Evolutionary conservation across 2,113 vertebrate genomes (phyloP), one percentile per base, ranked within the genome.

Genomic region (Columbina picui): DNA sequence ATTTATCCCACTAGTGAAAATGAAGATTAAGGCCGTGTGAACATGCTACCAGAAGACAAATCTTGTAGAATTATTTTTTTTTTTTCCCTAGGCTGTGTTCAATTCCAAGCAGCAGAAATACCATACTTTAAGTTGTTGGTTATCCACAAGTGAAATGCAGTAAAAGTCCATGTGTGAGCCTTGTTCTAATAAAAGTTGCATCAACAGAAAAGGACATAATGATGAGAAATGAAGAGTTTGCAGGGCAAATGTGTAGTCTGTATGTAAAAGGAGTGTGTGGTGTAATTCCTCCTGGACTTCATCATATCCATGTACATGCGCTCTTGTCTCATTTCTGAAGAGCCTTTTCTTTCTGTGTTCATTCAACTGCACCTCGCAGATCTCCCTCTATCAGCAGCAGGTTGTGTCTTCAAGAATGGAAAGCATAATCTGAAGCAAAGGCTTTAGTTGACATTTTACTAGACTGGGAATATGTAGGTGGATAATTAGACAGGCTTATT

Each of bases 381-480:
- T 60, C 39, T 55, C 17, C 23, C 3, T 84, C 26, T 65, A 0
- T 8, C 30, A 49, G 23, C 12, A 43, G 3, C 0, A 3, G 6
- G 5, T 6, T 65, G 4, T 55, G 4, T 55, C 41, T 34, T 87
- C 69, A 55, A 74, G 25, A 87, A 55, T 15, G 12, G 10, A 29
- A 80, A 52, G 14, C 1, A 0, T 29, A 8, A 15, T 53, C 39
- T 65, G 64, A 65, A 78, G 19, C 15, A 90, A 49, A 50, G 38
- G 9, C 29, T 81, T 57, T 49, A 41, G 21, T 2, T 71, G 16
- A 3, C 20, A 55, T 87, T 70, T 81, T 56, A 67, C n/a, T 10
- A 53, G 34, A 50, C 8, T 74, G 27, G 30, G 32, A 75, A 55
- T 27, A 67, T 41, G 11, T 45, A 12, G 6, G 4, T 38, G n/a